Evolutionary conservation across 1,140 invertebrate genomes (phyloP), one percentile per base, ranked within the genome.

Genomic region (Archegozetes longisetosus): DNA sequence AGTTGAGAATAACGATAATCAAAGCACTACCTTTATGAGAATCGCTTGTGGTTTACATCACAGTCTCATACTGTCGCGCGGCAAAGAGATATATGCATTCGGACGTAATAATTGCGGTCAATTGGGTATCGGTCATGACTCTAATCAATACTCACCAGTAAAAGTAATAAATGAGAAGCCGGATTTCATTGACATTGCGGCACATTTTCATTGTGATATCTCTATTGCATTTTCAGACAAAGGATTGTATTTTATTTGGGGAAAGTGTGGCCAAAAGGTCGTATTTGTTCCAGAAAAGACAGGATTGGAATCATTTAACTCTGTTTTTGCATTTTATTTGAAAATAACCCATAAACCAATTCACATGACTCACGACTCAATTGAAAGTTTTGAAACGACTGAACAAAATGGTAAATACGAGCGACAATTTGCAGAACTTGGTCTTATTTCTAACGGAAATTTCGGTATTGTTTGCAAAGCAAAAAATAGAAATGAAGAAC

Each of bases 101-200:
- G 84, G 84, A 27, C 71, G 79, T 46, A 84, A 83, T 71, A 68
- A 80, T 22, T 81, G 83, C 67, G 82, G 80, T 14, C 83, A 84
- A 69, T 70, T 84, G 60, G 83, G 83, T 14, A 78, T 78, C 61
- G 76, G 78, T 46, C 73, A 17, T n/a, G 48, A 23, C 48, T 29
- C 40, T n/a, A 46, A 46, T 14, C n/a, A 29, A 24, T 57, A 14
- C 12, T 17, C 9, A 20, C 55, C 55, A 46, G 55, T 57, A 23
- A 55, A 47, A 48, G 28, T 57, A 3, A n/a, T 12, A 2, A n/a
- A 46, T 24, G 2, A 17, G 6, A 47, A 50, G 20, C 29, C 29
- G 17, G n/a, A n/a, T n/a, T 57, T 57, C 32, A 47, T 47, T 17
- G 12, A 29, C 14, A 57, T 57, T 28, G 55, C 55, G 9, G 12